Evolutionary conservation across 2,113 vertebrate genomes (phyloP).

Genomic region (Tetrax tetrax): DNA sequence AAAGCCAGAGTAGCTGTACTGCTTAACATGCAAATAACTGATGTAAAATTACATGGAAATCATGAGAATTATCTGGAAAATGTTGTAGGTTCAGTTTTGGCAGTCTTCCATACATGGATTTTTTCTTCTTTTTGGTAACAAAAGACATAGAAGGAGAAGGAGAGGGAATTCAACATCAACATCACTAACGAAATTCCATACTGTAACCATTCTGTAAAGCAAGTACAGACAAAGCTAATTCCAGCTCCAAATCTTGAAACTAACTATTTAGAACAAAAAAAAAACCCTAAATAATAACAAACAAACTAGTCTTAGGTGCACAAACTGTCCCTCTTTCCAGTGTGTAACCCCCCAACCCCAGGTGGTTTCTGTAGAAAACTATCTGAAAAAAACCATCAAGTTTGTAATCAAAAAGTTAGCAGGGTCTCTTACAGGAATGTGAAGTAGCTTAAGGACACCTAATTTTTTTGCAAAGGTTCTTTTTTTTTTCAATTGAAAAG

Average conservation of each 20-base stretch:
- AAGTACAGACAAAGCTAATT: background rate
- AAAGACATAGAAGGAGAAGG: background rate
- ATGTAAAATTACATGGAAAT: background rate
- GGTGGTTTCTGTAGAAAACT: background rate
- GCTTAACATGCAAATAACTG: background rate
- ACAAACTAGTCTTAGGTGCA: background rate
- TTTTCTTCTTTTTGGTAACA: background rate
- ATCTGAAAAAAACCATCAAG: background rate
- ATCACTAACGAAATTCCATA: background rate
- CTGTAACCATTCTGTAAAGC: background rate
- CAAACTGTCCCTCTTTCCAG: background rate
- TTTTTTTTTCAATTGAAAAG: background rate
- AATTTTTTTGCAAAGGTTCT: background rate
- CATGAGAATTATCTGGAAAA: background rate
- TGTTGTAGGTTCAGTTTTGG: background rate
- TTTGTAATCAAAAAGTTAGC: background rate
- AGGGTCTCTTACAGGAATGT: background rate
- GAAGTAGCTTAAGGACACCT: background rate
- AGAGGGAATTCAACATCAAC: background rate
- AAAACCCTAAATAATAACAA: background rate
- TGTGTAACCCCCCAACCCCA: background rate
- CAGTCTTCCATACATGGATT: background rate
- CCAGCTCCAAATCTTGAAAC: background rate
- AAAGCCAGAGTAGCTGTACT: background rate
- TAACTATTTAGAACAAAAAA: background rate